Base-by-base conservation (phyloP, 2,888 invertebrate species). In the Hirtodrosophila histrioides region DNA sequence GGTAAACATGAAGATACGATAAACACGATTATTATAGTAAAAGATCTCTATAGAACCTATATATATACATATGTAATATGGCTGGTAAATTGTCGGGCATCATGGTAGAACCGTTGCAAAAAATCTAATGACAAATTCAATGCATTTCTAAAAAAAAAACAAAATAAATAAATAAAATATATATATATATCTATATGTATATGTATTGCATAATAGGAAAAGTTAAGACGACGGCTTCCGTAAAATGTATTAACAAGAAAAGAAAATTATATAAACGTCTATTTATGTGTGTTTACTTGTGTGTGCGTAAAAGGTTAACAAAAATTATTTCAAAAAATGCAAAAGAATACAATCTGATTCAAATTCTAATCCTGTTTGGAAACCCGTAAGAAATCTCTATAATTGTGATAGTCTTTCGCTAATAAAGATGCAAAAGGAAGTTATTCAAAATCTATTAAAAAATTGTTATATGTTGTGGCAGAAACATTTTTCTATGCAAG, bases 381-480 rank as follows among this genome's bases (percentile, higher is more conserved):
- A 72, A 44, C 45, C 63, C 55, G 12, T 61, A 69, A 50, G 49
- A 80, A 88, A 84, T 65, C 74, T 84, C 78, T 62, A 65, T 76
- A 86, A 80, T 73, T 82, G 82, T 82, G 82, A 82, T 82, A 82
- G 80, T 72, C 68, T 72, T 82, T 81, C 78, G 69, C 62, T 82
- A 69, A 65, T 57, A 53, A 65, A 62, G 50, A 68, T 57, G 27
- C 24, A 33, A 54, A 51, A 40, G 6, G 6, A 51, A 37, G 3
- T 33, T 57, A 45, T 31, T 37, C 27, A 49, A 69, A 64, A 53
- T 49, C 43, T 56, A 57, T 48, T 33, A 41, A 69, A 41, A 69
- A 31, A 43, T 41, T 55, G 33, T 58, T 54, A 44, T 35, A 53
- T 36, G 51, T 44, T 65, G 41, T 35, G 29, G 45, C 49, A 37